Conservation (phyloP, 2,797 vertebrate species). For the Pristis pectinata region DNA sequence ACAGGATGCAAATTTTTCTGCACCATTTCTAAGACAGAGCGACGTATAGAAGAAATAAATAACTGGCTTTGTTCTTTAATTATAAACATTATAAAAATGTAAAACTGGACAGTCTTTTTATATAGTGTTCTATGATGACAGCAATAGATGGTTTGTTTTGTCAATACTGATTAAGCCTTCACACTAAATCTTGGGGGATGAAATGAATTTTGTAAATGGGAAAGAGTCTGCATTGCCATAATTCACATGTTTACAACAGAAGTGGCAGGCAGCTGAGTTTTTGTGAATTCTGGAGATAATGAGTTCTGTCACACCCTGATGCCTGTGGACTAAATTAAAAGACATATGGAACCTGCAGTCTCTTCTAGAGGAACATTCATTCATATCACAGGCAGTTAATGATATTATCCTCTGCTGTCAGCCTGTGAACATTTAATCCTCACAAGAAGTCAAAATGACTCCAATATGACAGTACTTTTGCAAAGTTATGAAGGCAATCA, state of each 20-base stretch:
- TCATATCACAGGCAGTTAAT: not conserved
- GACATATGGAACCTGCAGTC: not conserved
- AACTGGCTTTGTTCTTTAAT: not conserved
- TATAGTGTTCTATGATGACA: not conserved
- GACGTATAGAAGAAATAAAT: not conserved
- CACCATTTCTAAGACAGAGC: not conserved
- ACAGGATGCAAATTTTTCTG: not conserved
- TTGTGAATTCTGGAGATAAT: conserved; percentile 29
- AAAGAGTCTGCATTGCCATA: not conserved
- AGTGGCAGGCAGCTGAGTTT: not conserved
- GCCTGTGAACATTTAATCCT: not conserved
- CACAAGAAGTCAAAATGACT: not conserved
- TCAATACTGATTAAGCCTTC: conserved; percentile 15
- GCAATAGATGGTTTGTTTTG: not conserved
- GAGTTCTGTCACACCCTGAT: conserved; percentile 14
- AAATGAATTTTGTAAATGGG: conserved; percentile 27
- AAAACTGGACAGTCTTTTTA: not conserved
- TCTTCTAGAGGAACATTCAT: not conserved
- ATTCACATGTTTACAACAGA: conserved; percentile 6
- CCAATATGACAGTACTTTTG: not conserved
- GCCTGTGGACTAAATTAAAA: conserved; percentile 18
- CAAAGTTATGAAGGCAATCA: not conserved
- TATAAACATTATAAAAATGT: not conserved
- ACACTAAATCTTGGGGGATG: not conserved
- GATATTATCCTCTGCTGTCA: not conserved